Conservation (phyloP, 2,797 vertebrate genomes). For the Phylloscopus collybita region DNA sequence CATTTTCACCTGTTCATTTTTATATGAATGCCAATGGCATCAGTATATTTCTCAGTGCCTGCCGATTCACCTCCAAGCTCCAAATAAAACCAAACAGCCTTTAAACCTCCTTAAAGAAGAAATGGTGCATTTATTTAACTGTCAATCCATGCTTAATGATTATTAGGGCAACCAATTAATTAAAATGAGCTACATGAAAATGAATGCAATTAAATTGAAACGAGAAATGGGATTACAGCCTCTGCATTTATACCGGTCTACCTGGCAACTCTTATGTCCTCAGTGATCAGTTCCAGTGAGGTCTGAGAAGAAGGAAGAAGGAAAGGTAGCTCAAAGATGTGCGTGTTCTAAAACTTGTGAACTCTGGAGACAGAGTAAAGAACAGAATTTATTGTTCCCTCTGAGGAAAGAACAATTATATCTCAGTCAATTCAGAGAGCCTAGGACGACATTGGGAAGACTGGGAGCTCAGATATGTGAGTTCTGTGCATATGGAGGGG, state of each 20-base stretch:
- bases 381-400: background rate
- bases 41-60: background rate
- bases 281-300: background rate
- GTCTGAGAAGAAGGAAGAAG: background rate
- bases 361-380: background rate
- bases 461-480: background rate
- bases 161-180: constrained; percentile 27
- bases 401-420: constrained; percentile 1
- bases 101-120: background rate
- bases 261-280: background rate
- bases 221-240: background rate
- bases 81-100: background rate
- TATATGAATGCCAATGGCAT: background rate
- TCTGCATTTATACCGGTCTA: background rate
- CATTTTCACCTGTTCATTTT: background rate
- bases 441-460: accelerated
- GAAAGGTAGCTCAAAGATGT: background rate
- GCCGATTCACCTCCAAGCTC: background rate
- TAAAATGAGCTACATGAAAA: constrained; percentile 12
- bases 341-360: background rate
- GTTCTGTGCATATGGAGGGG: background rate
- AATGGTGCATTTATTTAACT: constrained; percentile 35
- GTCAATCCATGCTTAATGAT: background rate
- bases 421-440: background rate
- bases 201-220: constrained; percentile 38